Evolutionary conservation across 2,797 vertebrate species (phyloP), one percentile per base, ranked within the genome.

Genomic region (Lateolabrax maculatus): DNA sequence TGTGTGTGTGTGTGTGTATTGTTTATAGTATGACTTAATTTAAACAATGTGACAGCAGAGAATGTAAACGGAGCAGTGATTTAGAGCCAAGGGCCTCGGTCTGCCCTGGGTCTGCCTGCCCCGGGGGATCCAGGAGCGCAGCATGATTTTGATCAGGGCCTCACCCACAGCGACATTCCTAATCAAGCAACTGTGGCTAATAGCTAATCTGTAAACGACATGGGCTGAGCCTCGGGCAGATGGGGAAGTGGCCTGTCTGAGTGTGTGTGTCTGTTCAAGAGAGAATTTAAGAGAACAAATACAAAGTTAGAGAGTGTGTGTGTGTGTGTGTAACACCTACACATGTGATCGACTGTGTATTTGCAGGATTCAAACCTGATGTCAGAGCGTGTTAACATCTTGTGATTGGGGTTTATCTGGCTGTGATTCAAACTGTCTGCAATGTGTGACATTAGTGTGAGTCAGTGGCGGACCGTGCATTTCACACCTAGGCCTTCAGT

Each of bases 21-120:
- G 87, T 91, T 90, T 89, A 87, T 80, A 88, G 48, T 27, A 23
- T 41, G 63, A 71, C 70, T 87, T 85, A 36, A 84, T 82, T 89
- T 89, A 91, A 90, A 92, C 90, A 93, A 74, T 53, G 52, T 92
- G 92, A 87, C 91, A 92, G 77, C 21, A 36, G 65, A 83, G 80
- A 91, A 92, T 94, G 92, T 93, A 95, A 94, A 93, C 89, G 0
- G 11, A 75, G 29, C 1, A 7, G 55, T 91, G 88, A 93, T 90
- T 82, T 73, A 84, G 72, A 84, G 58, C 73, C 23, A 5, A 18
- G 46, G 23, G 62, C 55, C 62, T 73, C 48, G 1, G 68, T 48
- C 53, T 23, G 64, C 21, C 49, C 11, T 73, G 44, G 1, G 68
- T 48, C 53, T 23, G 64, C 21, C 49, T 11, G 23, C 34, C 43